Evolutionary conservation across 1,140 invertebrate genomes (phyloP), one percentile per base, ranked within the genome.

Genomic region (Tetramorium parvispinum): DNA sequence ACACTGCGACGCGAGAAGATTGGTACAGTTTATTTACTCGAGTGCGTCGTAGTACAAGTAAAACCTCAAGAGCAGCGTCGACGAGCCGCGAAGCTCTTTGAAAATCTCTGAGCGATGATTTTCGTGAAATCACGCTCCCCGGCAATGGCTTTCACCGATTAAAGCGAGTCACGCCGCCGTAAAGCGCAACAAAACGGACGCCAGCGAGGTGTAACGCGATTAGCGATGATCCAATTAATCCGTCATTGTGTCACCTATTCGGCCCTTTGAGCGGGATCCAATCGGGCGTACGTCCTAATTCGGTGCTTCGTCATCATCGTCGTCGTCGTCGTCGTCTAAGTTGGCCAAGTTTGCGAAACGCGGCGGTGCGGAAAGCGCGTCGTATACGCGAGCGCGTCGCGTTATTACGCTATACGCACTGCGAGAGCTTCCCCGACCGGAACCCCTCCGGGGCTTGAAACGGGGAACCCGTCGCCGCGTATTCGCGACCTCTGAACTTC

Each of bases 151-250:
- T 59, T 57, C 32, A 75, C 24, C 68, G 68, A 83, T 75, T 75
- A 81, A 75, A 46, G n/a, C 46, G 32, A 79, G 46, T 79, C n/a
- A 83, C 68, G 53, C 40, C 53, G 66, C 37, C 43, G 49, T 51
- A 73, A 73, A 73, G 51, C 51, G 40, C 51, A 73, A 82, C 66
- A 75, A 83, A 46, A 59, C 53, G 24, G 27, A 24, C n/a, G 53
- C 24, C 27, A 24, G 24, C 21, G 51, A 51, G 18, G 49, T 27
- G 8, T 83, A 83, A 83, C n/a, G 68, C 24, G 79, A 75, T 83
- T 73, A 83, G 68, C 55, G 68, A 83, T 75, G 68, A 83, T 83
- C 53, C 40, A 83, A 83, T 83, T 83, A 83, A 75, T 83, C 40
- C 68, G 24, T 83, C 66, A 83, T 83, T 83, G 79, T 83, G 68